Conservation (phyloP, 2,888 invertebrate genomes). For the Coremacera marginata region DNA sequence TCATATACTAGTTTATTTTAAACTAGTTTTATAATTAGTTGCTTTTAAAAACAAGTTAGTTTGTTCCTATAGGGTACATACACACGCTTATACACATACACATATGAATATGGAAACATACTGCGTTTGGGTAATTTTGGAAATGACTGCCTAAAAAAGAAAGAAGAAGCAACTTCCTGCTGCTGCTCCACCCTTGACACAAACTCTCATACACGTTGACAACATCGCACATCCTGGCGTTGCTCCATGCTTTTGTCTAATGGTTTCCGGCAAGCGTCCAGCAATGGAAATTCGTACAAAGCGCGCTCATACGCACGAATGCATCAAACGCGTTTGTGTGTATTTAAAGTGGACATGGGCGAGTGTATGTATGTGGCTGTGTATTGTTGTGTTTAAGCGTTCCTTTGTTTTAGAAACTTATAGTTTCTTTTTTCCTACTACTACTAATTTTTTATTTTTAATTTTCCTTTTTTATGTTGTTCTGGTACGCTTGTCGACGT, state of each 20-base stretch:
- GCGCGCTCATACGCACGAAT: conserved; percentile 27
- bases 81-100: no score
- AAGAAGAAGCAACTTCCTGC: background rate
- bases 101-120: background rate
- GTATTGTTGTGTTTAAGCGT: background rate
- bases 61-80: no score
- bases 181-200: conserved; percentile 55
- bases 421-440: background rate
- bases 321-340: background rate
- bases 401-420: conserved; percentile 3
- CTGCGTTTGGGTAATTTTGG: no score
- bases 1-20: no score
- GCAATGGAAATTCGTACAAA: conserved; percentile 19
- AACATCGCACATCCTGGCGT: conserved; percentile 23
- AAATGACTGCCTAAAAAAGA: no score
- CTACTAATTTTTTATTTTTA: background rate
- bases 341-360: no score
- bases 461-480: background rate
- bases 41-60: no score
- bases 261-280: conserved; percentile 39
- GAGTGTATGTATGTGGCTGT: background rate
- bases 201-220: conserved; percentile 65
- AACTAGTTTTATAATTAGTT: no score
- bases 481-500: background rate
- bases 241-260: conserved; percentile 33